Conservation (phyloP, 2,888 invertebrate species). For the Orgyia antiqua region DNA sequence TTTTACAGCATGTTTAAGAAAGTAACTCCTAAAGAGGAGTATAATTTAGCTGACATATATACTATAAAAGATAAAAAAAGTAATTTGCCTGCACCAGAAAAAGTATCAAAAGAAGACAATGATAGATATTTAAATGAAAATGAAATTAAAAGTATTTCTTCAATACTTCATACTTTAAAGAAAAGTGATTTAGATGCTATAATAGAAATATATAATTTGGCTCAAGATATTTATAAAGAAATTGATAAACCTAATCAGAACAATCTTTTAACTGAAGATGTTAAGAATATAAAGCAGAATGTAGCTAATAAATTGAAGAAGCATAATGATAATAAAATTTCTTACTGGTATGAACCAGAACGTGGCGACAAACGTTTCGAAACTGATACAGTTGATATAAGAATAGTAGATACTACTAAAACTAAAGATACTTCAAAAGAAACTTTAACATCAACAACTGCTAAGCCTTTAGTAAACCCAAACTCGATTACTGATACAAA, state of each 20-base stretch:
- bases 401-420: not conserved
- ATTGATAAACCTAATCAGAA: slow-evolving; percentile 38
- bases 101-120: slow-evolving; percentile 6
- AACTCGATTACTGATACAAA: slow-evolving; percentile 31
- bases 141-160: slow-evolving; percentile 54
- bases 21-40: not conserved
- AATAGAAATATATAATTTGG: slow-evolving; percentile 61
- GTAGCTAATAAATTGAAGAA: not conserved
- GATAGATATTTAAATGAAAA: slow-evolving; percentile 55
- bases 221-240: slow-evolving; percentile 63
- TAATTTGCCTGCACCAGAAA: slow-evolving; percentile 5
- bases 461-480: slow-evolving; percentile 4
- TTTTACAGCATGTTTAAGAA: not conserved
- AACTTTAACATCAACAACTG: not conserved
- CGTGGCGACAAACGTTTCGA: not conserved
- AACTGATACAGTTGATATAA: not conserved
- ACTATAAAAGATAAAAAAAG: not conserved
- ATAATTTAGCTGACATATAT: not conserved
- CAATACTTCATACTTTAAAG: slow-evolving; percentile 52
- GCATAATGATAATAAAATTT: too few relatives aligned
- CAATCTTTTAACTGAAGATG: slow-evolving; percentile 28
- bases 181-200: slow-evolving; percentile 66
- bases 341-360: slow-evolving; percentile 11
- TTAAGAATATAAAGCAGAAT: slow-evolving; percentile 35
- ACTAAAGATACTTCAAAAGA: not conserved